A percentile compares a stretch with the other conserved stretches of the same genome.
phyloP scores from a whole-genome alignment of 2,888 invertebrate genomes.

The Elgonia sp. region DNA sequence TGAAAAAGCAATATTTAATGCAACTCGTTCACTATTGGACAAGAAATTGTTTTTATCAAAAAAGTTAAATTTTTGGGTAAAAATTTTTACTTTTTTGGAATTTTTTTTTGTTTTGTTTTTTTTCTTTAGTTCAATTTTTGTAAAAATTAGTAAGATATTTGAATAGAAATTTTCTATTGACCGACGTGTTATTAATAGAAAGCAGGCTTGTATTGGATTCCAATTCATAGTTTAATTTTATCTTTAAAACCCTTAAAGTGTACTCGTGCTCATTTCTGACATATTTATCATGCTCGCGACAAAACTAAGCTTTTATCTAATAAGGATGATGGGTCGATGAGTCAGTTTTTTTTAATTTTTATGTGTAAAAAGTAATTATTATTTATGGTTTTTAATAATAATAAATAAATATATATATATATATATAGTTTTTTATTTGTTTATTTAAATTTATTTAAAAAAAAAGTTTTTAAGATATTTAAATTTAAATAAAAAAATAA shows the following conservation, averaged over 20 bases:
- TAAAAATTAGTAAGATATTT: neutral
- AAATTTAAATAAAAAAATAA: no score
- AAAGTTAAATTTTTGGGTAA: no score
- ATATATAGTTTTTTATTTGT: no score
- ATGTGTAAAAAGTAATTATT: neutral
- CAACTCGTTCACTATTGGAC: no score
- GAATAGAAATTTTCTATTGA: constrained; percentile 55
- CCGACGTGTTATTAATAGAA: constrained; percentile 54
- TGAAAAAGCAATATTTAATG: no score
- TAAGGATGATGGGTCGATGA: neutral
- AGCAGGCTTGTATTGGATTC: constrained; percentile 56
- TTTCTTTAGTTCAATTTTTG: no score
- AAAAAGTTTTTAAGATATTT: no score
- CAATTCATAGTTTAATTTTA: constrained; percentile 73
- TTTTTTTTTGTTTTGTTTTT: neutral
- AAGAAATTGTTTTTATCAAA: no score
- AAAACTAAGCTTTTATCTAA: constrained; percentile 46
- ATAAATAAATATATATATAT: no score
- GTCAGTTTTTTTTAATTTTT: neutral
- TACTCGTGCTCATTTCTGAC: constrained; percentile 56
- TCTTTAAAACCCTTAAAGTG: constrained; percentile 61
- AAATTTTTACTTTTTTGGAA: neutral
- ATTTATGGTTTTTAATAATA: no score
- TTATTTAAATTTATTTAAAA: constrained; percentile 1
- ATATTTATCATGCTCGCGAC: constrained; percentile 46